Conservation (phyloP, 2,888 invertebrate species). For the Sminthurinus aureus region DNA sequence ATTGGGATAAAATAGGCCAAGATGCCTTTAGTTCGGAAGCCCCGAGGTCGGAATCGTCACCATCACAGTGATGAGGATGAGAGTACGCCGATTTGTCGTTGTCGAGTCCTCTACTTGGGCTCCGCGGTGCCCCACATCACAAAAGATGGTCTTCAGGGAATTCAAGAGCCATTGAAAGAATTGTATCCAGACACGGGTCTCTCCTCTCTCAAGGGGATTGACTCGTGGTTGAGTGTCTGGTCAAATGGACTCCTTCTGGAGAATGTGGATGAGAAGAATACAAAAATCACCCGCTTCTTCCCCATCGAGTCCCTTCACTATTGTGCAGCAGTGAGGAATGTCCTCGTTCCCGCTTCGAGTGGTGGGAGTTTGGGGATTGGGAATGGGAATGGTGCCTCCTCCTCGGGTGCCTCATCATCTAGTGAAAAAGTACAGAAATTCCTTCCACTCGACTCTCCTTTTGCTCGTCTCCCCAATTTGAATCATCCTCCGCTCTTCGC, state of each 20-base stretch:
- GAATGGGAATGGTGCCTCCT: slow-evolving; percentile 76
- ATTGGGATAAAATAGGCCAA: slow-evolving; percentile 25
- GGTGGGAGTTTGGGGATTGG: slow-evolving; percentile 83
- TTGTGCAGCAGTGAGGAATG: slow-evolving; percentile 93
- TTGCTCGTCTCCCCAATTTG: slow-evolving; percentile 89
- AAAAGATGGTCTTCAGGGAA: slow-evolving; percentile 96
- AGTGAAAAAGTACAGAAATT: slow-evolving; percentile 80
- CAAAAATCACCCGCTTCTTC: slow-evolving; percentile 93
- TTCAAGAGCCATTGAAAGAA: slow-evolving; percentile 95
- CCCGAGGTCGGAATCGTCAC: slow-evolving; percentile 46
- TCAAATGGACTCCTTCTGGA: slow-evolving; percentile 93
- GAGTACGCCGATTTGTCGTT: slow-evolving; percentile 94
- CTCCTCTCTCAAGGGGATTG: slow-evolving; percentile 85
- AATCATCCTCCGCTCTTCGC: slow-evolving; percentile 97
- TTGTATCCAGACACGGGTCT: slow-evolving; percentile 95
- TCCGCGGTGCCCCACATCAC: slow-evolving; percentile 96
- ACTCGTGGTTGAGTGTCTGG: slow-evolving; percentile 97
- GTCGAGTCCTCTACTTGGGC: slow-evolving; percentile 95
- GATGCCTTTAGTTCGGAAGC: slow-evolving; percentile 59
- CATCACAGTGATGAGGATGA: slow-evolving; percentile 66
- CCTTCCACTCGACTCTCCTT: slow-evolving; percentile 93
- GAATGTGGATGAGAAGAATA: slow-evolving; percentile 94
- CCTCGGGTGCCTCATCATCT: slow-evolving; percentile 63
- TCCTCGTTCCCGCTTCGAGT: slow-evolving; percentile 71
- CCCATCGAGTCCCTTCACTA: slow-evolving; percentile 95